Conservation (phyloP, 2,113 vertebrate genomes). For the Larimichthys crocea region DNA sequence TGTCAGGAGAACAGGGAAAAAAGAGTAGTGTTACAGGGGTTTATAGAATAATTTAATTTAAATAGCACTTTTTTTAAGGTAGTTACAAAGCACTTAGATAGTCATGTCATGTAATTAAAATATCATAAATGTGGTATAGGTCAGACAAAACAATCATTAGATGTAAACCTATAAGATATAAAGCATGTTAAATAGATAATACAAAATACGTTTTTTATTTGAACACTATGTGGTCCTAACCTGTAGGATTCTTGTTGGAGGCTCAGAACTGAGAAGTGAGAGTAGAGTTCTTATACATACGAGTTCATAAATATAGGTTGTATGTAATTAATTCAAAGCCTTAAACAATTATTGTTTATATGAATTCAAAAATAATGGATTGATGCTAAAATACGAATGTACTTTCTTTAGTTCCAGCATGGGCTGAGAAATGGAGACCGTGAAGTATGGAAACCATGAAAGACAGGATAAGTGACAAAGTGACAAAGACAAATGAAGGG, state of each 20-base stretch:
- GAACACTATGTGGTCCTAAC: too few species aligned
- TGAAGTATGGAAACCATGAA: not conserved
- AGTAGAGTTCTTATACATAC: not conserved
- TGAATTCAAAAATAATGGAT: not conserved
- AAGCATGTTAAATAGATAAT: too few species aligned
- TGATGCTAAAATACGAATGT: not conserved
- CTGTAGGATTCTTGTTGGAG: too few species aligned
- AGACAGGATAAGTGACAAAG: not conserved
- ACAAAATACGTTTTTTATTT: too few species aligned
- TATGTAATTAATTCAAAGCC: not conserved
- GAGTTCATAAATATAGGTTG: not conserved
- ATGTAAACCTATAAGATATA: too few species aligned
- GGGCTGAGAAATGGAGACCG: too few species aligned
- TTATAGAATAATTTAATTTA: not conserved
- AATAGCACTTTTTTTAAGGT: too few species aligned
- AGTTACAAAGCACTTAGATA: not conserved
- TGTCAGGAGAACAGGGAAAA: not conserved
- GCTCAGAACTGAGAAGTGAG: not conserved
- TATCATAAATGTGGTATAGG: too few species aligned
- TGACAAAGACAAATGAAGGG: not conserved
- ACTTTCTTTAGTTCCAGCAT: not conserved
- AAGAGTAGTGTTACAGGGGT: not conserved
- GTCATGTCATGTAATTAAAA: not conserved
- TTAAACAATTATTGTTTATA: not conserved
- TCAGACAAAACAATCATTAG: too few species aligned